Evolutionary conservation across 1,140 invertebrate species (phyloP), one percentile per base, ranked within the genome.

Genomic region (Parasteatoda tepidariorum): DNA sequence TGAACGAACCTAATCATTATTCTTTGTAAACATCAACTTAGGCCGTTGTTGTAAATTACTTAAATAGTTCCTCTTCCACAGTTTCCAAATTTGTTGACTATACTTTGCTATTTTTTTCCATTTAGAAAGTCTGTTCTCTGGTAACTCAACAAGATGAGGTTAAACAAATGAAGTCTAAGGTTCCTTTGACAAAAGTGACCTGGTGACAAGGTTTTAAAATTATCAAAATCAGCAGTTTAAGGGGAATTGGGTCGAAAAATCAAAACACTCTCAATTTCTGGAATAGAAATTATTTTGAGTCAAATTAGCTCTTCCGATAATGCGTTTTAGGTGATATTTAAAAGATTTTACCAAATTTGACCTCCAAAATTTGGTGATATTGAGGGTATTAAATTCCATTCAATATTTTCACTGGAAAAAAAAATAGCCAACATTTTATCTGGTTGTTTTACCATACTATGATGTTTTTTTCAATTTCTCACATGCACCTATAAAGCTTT

Each of bases 11-110:
- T 54, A 11, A n/a, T 9, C 57, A 26, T 59, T 59, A 59, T 59
- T n/a, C 57, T 59, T 59, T 22, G 4, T n/a, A 26, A 59, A 59
- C 57, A 9, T n/a, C 57, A 6, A 59, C n/a, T 59, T 59, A n/a
- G 9, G 48, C 9, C 48, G 5, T 59, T 59, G 4, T n/a, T n/a
- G 18, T 4, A 59, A n/a, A 59, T 59, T 59, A 7, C 24, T 7
- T 59, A 26, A 59, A 59, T 59, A 59, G n/a, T 59, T n/a, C n/a
- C 57, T 59, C 18, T 59, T 59, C 57, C 57, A 59, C 4, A 59
- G 57, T 59, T 26, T 59, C 57, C 57, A 59, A 7, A 59, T 59
- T n/a, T 59, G 18, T 59, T 59, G 18, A 22, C 9, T 22, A 7
- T 13, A 9, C 57, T 61, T 28, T 61, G 26, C n/a, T n/a, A n/a